phyloP scores from a whole-genome alignment of 2,113 vertebrate genomes.

The Misgurnus anguillicaudatus region DNA sequence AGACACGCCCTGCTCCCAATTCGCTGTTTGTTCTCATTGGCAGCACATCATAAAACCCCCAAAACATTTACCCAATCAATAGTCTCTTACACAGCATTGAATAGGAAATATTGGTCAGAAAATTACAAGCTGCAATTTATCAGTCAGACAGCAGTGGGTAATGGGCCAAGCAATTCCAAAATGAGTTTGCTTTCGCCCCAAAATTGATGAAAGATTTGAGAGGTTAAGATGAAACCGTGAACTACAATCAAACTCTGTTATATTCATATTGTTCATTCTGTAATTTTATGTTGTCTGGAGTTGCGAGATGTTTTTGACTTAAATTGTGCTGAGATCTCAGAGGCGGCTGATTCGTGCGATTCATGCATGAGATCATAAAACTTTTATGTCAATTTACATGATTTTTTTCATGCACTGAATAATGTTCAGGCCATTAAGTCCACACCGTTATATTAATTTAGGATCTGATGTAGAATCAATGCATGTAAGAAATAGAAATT shows the following conservation, averaged over 20 bases:
- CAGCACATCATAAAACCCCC: not conserved
- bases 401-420: not conserved
- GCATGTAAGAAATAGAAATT: slow-evolving; percentile 12
- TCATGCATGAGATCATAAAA: not conserved
- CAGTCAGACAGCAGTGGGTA: not conserved
- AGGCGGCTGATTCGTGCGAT: not conserved
- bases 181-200: not conserved
- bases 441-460: not conserved
- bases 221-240: not conserved
- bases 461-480: not conserved
- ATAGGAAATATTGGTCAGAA: slow-evolving; percentile 1
- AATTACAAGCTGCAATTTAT: slow-evolving; percentile 5
- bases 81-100: not conserved
- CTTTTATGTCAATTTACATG: not conserved
- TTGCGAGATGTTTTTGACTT: not conserved
- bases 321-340: not conserved
- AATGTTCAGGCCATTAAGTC: not conserved
- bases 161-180: not conserved
- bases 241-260: not conserved
- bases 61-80: slow-evolving; percentile 15
- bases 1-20: not conserved
- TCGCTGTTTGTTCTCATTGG: slow-evolving; percentile 1
- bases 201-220: not conserved
- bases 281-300: not conserved
- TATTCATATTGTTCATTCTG: not conserved